Base-by-base conservation (phyloP, 2,888 invertebrate species). In the Himalopsyche kuldschensis region DNA sequence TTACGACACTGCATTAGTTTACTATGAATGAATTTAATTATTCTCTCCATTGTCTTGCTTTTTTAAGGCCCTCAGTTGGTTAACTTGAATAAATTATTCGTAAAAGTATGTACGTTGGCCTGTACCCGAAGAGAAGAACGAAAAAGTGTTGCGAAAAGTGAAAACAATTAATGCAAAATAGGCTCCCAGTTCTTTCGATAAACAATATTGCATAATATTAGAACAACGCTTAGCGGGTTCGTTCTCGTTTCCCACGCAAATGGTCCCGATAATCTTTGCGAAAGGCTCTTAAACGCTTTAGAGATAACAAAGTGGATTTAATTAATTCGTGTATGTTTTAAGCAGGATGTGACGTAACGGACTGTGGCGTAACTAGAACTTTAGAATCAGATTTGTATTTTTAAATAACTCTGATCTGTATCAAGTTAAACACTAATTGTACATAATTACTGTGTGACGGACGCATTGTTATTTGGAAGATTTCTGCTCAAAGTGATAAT, bases 121-220 rank as follows among this genome's bases (percentile, higher is more conserved):
- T 41, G 41, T 41, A 41, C 41, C 20, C 20, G 20, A 55, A 24
- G 10, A 55, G 55, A 20, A 20, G 55, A n/a, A 55, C 55, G 10
- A 20, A 17, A 24, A 69, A 78, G 77, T 27, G 48, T 80, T 80
- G 41, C 80, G 63, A 82, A 82, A 82, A 82, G 82, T 82, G 82
- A 82, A 82, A 82, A 82, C 55, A 82, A 82, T 82, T 82, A 82
- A 35, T 46, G 35, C 76, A 35, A 46, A 79, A 46, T 24, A 80
- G 46, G n/a, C 77, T 81, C 81, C 77, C 81, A 78, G 77, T 32
- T 78, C 77, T 77, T 81, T 76, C 81, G 31, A 77, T 55, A 55
- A 55, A 78, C 75, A 27, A 11, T 3, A 80, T 80, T 80, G 35
- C 27, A 32, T 63, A 82, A 82, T 82, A 24, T 10, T 0, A 46